phyloP scores from a whole-genome alignment of 2,888 invertebrate genomes.

The Clitarchus hookeri region DNA sequence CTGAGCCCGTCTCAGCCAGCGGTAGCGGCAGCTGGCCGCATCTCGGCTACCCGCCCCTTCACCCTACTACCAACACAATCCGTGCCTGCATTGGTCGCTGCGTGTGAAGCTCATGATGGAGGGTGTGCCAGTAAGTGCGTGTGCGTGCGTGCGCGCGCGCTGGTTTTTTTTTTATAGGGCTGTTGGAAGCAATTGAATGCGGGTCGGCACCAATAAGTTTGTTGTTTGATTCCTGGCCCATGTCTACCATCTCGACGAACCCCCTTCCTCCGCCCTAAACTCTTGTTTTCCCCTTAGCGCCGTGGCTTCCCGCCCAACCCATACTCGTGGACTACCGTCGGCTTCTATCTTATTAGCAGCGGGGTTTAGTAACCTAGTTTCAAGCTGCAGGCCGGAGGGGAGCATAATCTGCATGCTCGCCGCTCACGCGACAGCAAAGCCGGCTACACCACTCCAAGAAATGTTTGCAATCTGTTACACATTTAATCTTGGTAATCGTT shows the following conservation, averaged over 20 bases:
- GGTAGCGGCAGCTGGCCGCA: neutral
- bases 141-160: neutral
- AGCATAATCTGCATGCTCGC: neutral
- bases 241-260: neutral
- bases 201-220: constrained; percentile 2
- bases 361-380: neutral
- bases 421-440: neutral
- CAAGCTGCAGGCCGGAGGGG: neutral
- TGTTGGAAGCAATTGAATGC: neutral
- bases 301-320: too few relatives aligned
- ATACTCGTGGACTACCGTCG: too few relatives aligned
- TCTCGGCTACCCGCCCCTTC: neutral
- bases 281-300: too few relatives aligned
- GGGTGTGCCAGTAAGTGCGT: neutral
- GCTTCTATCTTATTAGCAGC: neutral
- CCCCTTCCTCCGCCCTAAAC: too few relatives aligned
- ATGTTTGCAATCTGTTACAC: too few relatives aligned
- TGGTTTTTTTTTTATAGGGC: neutral
- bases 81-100: neutral
- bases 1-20: too few relatives aligned
- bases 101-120: too few relatives aligned
- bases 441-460: neutral
- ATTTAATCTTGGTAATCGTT: too few relatives aligned
- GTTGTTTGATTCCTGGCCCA: neutral
- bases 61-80: neutral